phyloP scores from a whole-genome alignment of 2,888 invertebrate genomes.

The Tholera decimalis region DNA sequence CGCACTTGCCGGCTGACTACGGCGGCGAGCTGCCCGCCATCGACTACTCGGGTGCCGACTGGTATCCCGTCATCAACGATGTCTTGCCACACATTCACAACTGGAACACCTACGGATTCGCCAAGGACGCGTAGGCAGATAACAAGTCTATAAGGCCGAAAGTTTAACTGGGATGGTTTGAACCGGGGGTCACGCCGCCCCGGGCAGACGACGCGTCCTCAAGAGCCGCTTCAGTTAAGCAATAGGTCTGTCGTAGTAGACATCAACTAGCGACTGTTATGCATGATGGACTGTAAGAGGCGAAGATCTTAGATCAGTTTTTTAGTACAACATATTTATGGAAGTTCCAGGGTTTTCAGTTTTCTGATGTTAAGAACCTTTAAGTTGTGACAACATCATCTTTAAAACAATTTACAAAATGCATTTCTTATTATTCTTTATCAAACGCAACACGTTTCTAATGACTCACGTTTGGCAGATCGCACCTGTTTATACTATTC shows the following conservation, averaged over 20 bases:
- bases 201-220: not conserved
- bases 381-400: conserved; percentile 16
- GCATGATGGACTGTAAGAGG: conserved; percentile 14
- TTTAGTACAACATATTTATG: conserved; percentile 51
- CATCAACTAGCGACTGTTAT: conserved; percentile 39
- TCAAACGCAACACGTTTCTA: conserved; percentile 13
- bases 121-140: conserved; percentile 84
- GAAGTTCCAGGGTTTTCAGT: not conserved
- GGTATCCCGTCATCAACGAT: conserved; percentile 94
- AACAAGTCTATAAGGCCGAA: not conserved
- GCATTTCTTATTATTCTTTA: conserved; percentile 13
- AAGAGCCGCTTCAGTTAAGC: not conserved
- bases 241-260: conserved; percentile 6
- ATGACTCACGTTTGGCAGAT: conserved; percentile 44
- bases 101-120: conserved; percentile 93
- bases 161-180: not conserved
- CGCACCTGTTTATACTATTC: conserved; percentile 46
- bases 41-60: conserved; percentile 94
- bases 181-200: too few species aligned
- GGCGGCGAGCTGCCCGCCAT: conserved; percentile 94
- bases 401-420: not conserved
- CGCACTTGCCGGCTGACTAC: conserved; percentile 94
- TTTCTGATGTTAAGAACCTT: not conserved
- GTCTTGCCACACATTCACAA: conserved; percentile 93
- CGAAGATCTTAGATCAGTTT: conserved; percentile 33